Evolutionary conservation across 2,888 invertebrate genomes (phyloP).

Genomic region (Leucania comma): DNA sequence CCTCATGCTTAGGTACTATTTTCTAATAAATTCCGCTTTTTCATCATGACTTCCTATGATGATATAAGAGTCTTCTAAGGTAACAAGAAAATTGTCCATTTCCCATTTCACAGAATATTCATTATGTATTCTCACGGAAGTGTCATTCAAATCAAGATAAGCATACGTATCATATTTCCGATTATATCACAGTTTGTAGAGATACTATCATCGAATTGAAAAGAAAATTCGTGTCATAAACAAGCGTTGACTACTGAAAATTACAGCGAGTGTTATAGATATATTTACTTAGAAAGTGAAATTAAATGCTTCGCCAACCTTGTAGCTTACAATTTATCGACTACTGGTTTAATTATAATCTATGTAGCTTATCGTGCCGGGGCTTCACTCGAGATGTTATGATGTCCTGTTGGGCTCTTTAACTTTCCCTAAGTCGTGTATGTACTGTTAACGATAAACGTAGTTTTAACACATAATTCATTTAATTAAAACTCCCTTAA

Average conservation of each 20-base stretch:
- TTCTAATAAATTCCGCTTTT: not conserved
- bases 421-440: constrained; percentile 54
- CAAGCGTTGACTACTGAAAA: constrained; percentile 49
- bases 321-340: constrained; percentile 61
- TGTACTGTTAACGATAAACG: too few species aligned
- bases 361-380: constrained; percentile 59
- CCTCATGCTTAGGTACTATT: constrained; percentile 9
- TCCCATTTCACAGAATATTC: constrained; percentile 48
- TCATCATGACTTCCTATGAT: constrained; percentile 7
- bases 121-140: constrained; percentile 47
- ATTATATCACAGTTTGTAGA: constrained; percentile 23
- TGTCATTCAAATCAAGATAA: constrained; percentile 33
- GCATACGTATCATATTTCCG: constrained; percentile 27
- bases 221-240: constrained; percentile 50
- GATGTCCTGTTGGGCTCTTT: constrained; percentile 54
- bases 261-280: constrained; percentile 49
- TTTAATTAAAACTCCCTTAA: too few species aligned
- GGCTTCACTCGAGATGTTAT: constrained; percentile 55
- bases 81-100: constrained; percentile 47
- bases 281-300: constrained; percentile 66
- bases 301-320: constrained; percentile 60
- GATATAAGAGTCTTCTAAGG: constrained; percentile 19
- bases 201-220: constrained; percentile 1
- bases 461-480: too few species aligned
- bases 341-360: constrained; percentile 68